Conservation (phyloP, 2,797 vertebrate genomes). For the Fistularia tabacaria region DNA sequence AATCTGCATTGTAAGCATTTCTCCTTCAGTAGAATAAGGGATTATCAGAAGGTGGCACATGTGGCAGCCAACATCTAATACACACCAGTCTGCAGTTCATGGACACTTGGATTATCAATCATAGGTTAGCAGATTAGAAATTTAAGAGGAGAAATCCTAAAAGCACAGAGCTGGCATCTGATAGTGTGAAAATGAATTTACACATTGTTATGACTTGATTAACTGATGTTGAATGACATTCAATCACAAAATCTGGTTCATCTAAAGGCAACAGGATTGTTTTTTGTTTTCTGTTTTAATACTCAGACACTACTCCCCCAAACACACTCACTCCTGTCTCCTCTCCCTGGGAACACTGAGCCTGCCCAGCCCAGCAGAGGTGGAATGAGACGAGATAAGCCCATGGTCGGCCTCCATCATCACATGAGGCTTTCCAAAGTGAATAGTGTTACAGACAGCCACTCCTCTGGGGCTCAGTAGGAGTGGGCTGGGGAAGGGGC, state of each 20-base stretch:
- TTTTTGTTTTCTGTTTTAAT: constrained; percentile 53
- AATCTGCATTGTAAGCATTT: constrained; percentile 57
- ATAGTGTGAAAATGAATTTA: constrained; percentile 17
- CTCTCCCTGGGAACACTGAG: constrained; percentile 29
- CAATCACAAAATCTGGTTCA: constrained; percentile 50
- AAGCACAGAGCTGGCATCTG: constrained; percentile 3
- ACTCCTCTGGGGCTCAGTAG: constrained; percentile 64
- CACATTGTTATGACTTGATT: constrained; percentile 31
- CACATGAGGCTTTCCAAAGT: constrained; percentile 66
- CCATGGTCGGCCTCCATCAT: constrained; percentile 71
- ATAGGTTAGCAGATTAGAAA: not conserved
- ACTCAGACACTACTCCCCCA: constrained; percentile 25
- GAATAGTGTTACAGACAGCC: constrained; percentile 73
- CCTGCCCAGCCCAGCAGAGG: constrained; percentile 45
- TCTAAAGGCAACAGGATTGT: constrained; percentile 44
- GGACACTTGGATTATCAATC: not conserved
- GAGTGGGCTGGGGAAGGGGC: constrained; percentile 47
- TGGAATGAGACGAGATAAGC: constrained; percentile 74
- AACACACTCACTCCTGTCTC: constrained; percentile 26
- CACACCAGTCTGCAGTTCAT: not conserved
- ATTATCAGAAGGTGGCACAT: constrained; percentile 50
- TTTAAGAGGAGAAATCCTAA: too few species aligned
- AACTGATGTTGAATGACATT: constrained; percentile 34
- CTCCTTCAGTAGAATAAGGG: constrained; percentile 44
- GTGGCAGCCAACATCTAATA: constrained; percentile 7